Percentiles rank a stretch among this genome's conserved stretches.
phyloP scores from a whole-genome alignment of 53 echinoderm and acorn worm species.

The Stichopus horrens region DNA sequence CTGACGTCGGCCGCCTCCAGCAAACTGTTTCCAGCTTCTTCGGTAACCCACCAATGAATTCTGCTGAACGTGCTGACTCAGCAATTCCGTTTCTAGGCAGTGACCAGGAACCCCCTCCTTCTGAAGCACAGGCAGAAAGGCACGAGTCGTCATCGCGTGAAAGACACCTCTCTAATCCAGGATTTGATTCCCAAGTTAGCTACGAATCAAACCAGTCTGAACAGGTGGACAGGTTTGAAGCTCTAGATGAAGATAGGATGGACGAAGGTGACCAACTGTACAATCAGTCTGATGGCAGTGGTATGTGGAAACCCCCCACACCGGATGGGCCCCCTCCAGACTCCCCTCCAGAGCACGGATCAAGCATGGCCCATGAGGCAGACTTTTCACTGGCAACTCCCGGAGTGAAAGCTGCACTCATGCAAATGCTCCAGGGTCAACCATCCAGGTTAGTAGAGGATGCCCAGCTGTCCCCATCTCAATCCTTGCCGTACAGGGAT shows the following conservation, averaged over 20 bases:
- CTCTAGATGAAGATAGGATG: not conserved
- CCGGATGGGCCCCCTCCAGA: slow-evolving; percentile 88
- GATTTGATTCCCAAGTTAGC: slow-evolving; percentile 6
- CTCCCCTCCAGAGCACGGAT: slow-evolving; percentile 70
- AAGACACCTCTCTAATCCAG: not conserved
- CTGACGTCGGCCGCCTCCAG: not conserved
- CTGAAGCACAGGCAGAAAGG: not conserved
- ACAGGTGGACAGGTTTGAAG: slow-evolving; percentile 13
- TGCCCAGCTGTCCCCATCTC: slow-evolving; percentile 11
- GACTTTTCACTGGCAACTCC: slow-evolving; percentile 71
- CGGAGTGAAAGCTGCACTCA: slow-evolving; percentile 91
- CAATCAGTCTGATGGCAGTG: not conserved
- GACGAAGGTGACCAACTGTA: not conserved
- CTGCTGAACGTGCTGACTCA: not conserved
- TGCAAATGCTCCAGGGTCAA: slow-evolving; percentile 91
- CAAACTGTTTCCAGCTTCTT: slow-evolving; percentile 12
- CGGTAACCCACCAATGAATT: slow-evolving; percentile 13
- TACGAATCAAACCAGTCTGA: slow-evolving; percentile 35
- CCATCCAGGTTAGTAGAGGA: slow-evolving; percentile 59
- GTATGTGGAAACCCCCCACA: slow-evolving; percentile 85
- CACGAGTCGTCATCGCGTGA: not conserved
- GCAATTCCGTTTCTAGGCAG: slow-evolving; percentile 14
- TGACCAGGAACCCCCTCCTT: not conserved
- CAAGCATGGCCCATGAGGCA: slow-evolving; percentile 48
- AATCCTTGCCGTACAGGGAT: slow-evolving; percentile 25